phyloP scores from a whole-genome alignment of 2,797 vertebrate genomes.

The Triplophysa bombifrons region DNA sequence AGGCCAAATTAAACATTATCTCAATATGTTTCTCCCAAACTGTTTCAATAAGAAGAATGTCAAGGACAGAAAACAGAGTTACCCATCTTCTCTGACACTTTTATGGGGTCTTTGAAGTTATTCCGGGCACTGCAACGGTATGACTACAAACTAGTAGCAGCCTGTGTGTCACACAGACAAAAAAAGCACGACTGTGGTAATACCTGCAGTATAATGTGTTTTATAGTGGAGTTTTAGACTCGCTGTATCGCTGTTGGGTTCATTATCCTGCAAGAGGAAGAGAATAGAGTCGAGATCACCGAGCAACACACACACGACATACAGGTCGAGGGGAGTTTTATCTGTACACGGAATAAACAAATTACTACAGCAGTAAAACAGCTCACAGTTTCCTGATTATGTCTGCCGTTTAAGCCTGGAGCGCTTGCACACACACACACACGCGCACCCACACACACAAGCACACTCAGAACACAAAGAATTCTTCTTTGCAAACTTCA shows the following conservation, averaged over 20 bases:
- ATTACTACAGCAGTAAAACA: slow-evolving; percentile 46
- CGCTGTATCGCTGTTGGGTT: neutral
- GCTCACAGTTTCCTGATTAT: slow-evolving; percentile 50
- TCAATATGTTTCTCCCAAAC: too few relatives aligned
- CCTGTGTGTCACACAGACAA: neutral
- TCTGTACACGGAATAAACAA: slow-evolving; percentile 48
- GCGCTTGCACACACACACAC: neutral
- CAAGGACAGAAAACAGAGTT: too few relatives aligned
- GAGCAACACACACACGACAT: slow-evolving; percentile 10
- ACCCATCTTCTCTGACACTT: too few relatives aligned
- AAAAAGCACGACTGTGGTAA: neutral
- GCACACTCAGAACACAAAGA: neutral
- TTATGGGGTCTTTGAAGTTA: neutral
- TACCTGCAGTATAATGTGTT: slow-evolving; percentile 16
- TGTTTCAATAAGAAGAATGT: too few relatives aligned
- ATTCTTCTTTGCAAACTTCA: neutral
- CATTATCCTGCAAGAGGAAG: slow-evolving; percentile 19
- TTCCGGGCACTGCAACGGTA: neutral
- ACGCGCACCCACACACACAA: neutral
- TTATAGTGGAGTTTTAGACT: neutral
- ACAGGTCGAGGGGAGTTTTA: slow-evolving; percentile 13
- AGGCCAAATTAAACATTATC: too few relatives aligned
- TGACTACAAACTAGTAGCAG: too few relatives aligned
- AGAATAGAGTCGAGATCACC: neutral
- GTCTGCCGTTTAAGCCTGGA: slow-evolving; percentile 42